Evolutionary conservation across 2,113 vertebrate species (phyloP).

Genomic region (Crotalus tigris): DNA sequence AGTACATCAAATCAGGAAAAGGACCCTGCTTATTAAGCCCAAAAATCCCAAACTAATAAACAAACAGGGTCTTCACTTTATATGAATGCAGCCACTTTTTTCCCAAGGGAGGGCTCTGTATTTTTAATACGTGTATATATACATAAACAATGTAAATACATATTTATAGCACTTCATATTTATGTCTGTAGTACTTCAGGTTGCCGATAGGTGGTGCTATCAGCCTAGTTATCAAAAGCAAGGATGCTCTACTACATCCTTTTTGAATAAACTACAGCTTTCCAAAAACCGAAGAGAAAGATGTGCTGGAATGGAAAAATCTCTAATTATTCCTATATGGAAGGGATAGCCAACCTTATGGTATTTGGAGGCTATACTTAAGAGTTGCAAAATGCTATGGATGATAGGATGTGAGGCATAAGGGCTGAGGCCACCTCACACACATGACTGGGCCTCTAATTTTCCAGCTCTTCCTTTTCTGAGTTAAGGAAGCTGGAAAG

Average conservation of each 20-base stretch:
- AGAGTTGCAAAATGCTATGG: background rate
- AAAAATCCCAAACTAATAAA: background rate
- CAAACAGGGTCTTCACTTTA: background rate
- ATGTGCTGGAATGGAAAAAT: background rate
- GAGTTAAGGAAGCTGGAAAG: background rate
- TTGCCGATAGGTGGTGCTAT: slow-evolving; percentile 56
- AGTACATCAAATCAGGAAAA: background rate
- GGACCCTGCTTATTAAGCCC: background rate
- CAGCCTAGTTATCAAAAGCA: slow-evolving; percentile 10
- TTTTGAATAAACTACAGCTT: background rate
- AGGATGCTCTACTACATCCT: rapidly evolving
- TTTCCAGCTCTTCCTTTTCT: background rate
- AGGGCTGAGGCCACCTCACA: background rate
- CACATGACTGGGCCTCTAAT: background rate
- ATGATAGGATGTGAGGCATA: background rate
- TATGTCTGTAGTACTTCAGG: background rate
- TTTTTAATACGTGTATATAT: background rate
- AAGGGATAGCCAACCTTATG: background rate
- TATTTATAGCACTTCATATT: background rate
- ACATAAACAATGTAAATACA: background rate
- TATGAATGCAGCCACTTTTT: background rate
- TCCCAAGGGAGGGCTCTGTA: background rate
- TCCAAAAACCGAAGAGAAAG: background rate
- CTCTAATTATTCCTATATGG: slow-evolving; percentile 26
- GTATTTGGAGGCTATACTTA: background rate